Conservation (phyloP, 2,113 vertebrate genomes). For the Nansenia antarctica region DNA sequence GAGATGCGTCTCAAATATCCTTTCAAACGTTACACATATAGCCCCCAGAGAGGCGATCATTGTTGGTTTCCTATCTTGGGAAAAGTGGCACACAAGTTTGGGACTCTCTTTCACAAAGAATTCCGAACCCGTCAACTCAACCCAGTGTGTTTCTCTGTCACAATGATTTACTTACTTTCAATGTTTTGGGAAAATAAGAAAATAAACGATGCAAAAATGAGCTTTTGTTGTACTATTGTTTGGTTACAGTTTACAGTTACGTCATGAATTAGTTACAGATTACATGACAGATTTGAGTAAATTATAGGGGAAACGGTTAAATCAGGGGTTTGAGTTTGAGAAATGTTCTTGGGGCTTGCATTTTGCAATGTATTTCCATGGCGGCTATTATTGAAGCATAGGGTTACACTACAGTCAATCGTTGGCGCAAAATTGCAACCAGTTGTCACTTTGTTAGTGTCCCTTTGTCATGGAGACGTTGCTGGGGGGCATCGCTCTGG, state of each 20-base stretch:
- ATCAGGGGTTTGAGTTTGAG: too few relatives aligned
- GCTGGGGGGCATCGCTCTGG: constrained; percentile 58
- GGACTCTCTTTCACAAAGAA: too few relatives aligned
- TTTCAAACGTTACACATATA: background rate
- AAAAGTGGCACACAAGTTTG: background rate
- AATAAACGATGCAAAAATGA: background rate
- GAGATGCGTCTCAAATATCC: too few relatives aligned
- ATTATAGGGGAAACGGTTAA: too few relatives aligned
- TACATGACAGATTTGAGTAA: too few relatives aligned
- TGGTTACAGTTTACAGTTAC: too few relatives aligned
- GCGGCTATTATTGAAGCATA: constrained; percentile 1
- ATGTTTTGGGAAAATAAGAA: background rate
- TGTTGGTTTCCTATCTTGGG: background rate
- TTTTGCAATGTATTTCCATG: background rate
- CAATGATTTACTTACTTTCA: background rate
- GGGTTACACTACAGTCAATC: constrained; percentile 7
- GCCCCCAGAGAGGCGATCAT: background rate
- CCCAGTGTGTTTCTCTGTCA: too few relatives aligned
- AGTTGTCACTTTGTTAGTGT: constrained; percentile 57
- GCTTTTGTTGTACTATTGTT: background rate
- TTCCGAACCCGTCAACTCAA: too few relatives aligned
- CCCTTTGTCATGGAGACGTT: constrained; percentile 73
- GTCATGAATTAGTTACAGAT: too few relatives aligned
- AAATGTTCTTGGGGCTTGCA: too few relatives aligned
- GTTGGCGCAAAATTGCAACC: constrained; percentile 36